Conservation (phyloP, 2,797 vertebrate genomes). For the Clarias pachynema region DNA sequence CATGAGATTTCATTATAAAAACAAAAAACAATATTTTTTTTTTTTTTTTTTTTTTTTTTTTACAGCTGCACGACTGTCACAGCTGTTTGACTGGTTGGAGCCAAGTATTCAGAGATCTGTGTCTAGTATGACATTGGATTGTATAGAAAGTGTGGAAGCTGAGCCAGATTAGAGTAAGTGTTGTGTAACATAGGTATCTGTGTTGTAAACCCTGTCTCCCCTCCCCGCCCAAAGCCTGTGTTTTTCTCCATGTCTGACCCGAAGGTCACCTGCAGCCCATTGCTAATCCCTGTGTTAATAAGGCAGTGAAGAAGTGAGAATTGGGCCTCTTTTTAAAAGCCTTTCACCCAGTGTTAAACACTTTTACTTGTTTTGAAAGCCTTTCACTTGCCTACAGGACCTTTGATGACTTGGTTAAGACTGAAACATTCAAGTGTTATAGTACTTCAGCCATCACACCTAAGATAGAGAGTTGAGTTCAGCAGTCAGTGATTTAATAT, state of each 20-base stretch:
- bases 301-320: conserved; percentile 79
- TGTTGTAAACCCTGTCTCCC: conserved; percentile 5
- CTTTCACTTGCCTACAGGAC: conserved; percentile 71
- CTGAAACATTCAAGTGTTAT: background rate
- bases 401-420: conserved; percentile 70
- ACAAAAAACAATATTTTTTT: no score
- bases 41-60: no score
- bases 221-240: conserved; percentile 31
- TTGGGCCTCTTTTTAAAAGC: conserved; percentile 69
- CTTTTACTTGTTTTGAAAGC: conserved; percentile 23
- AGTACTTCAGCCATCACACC: background rate
- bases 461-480: background rate
- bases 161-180: conserved; percentile 22
- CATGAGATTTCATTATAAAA: background rate
- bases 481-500: conserved; percentile 13
- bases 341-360: conserved; percentile 59
- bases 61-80: background rate
- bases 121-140: background rate
- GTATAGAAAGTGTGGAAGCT: background rate
- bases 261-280: conserved; percentile 76
- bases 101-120: background rate
- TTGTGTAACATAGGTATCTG: background rate
- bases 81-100: background rate
- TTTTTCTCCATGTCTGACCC: conserved; percentile 73
- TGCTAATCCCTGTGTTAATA: conserved; percentile 77